Percentiles rank a stretch among this genome's conserved stretches.
Conservation (phyloP, 2,888 invertebrate species). For the Cantharis rustica region DNA sequence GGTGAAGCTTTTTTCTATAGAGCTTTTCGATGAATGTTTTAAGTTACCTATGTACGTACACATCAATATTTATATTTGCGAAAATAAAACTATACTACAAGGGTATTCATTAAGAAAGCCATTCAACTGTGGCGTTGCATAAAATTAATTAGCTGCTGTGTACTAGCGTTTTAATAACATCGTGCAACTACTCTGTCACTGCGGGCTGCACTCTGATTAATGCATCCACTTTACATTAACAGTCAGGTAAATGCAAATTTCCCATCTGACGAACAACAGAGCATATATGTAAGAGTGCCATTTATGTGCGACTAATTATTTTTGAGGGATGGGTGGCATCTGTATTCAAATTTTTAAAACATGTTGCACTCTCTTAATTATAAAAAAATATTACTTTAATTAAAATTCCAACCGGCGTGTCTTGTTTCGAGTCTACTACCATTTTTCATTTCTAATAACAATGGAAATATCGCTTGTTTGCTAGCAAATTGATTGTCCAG, state of each 20-base stretch:
- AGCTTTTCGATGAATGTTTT: neutral
- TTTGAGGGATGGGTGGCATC: constrained; percentile 23
- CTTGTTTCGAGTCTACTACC: neutral
- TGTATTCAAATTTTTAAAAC: neutral
- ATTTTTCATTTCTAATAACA: neutral
- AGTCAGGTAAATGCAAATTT: constrained; percentile 52
- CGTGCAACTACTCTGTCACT: constrained; percentile 50
- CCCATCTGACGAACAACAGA: constrained; percentile 27
- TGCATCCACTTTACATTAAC: constrained; percentile 57
- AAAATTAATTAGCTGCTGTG: constrained; percentile 57
- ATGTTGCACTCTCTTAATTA: neutral
- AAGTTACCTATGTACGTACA: neutral
- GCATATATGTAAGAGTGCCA: constrained; percentile 27
- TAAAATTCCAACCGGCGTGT: neutral
- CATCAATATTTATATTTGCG: neutral
- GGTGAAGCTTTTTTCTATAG: neutral
- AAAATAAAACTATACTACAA: constrained; percentile 37
- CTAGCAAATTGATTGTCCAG: neutral
- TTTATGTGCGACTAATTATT: constrained; percentile 29
- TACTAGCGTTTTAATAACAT: constrained; percentile 55
- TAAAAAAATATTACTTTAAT: neutral
- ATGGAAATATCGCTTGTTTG: neutral
- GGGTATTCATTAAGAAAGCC: constrained; percentile 55
- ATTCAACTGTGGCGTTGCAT: constrained; percentile 57
- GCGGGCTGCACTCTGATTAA: constrained; percentile 55